These are phyloP conservation scores for Plagodis dolabraria DNA, from an alignment of 2,888 invertebrate genomes.

Conservation along the genomic window DNA sequence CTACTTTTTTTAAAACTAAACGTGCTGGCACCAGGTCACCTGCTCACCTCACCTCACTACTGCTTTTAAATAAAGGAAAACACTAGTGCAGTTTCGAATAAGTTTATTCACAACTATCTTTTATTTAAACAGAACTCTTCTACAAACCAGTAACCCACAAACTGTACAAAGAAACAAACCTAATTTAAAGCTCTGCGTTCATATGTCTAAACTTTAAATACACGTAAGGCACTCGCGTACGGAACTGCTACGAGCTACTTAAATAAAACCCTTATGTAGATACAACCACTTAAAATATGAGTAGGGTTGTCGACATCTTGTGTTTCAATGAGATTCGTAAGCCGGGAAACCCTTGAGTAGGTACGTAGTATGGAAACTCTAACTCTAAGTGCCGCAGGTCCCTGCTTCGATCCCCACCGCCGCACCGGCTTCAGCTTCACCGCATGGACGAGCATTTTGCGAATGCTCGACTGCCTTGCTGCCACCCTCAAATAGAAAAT, in stretches of 20 bases:
- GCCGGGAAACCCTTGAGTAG: not conserved
- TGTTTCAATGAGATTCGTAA: not conserved
- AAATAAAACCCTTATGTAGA: constrained; percentile 44
- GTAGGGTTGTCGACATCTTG: constrained; percentile 16
- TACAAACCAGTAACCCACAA: constrained; percentile 16
- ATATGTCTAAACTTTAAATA: constrained; percentile 31
- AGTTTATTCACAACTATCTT: too few species aligned
- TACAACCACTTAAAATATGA: constrained; percentile 57
- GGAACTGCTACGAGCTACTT: constrained; percentile 43
- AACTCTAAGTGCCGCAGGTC: too few species aligned
- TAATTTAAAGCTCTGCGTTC: constrained; percentile 29
- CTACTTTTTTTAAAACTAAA: too few species aligned
- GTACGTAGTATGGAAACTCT: not conserved
- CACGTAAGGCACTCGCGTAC: constrained; percentile 41
- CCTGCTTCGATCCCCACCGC: too few species aligned
- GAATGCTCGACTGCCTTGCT: too few species aligned
- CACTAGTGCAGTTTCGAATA: too few species aligned
- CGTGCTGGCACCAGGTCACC: too few species aligned
- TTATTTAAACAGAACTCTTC: not conserved
- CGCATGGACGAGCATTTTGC: too few species aligned
- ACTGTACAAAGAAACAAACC: constrained; percentile 26
- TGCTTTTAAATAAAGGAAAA: too few species aligned
- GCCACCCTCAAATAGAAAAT: too few species aligned
- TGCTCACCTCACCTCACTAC: too few species aligned
- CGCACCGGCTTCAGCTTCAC: too few species aligned